Conservation (phyloP, 2,888 invertebrate species). For the Philonicus albiceps region DNA sequence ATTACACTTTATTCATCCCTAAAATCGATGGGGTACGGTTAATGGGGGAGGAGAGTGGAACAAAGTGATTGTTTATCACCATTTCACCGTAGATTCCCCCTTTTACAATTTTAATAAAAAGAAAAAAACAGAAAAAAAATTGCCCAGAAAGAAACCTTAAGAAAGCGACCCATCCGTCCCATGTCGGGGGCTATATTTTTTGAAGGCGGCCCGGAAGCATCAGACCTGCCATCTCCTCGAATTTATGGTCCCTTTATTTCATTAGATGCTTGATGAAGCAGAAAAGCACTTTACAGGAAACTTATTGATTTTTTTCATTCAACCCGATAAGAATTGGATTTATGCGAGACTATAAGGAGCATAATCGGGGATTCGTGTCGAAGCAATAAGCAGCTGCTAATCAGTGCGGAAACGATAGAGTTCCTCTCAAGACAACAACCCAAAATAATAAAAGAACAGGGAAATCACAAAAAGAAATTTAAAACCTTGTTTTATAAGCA, state of each 20-base stretch:
- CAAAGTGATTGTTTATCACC: background rate
- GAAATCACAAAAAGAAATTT: background rate
- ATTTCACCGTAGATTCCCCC: background rate
- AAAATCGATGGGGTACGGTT: background rate
- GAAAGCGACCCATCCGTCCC: background rate
- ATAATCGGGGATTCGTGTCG: background rate
- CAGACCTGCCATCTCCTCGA: background rate
- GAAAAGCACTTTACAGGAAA: background rate
- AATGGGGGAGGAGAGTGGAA: background rate
- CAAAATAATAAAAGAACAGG: background rate
- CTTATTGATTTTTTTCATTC: background rate
- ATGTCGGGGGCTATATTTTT: background rate
- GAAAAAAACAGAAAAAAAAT: too few relatives aligned
- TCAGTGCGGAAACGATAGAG: background rate
- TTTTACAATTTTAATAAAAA: background rate
- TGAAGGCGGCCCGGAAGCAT: background rate
- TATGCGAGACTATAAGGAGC: background rate
- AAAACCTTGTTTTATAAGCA: background rate
- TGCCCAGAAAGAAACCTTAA: background rate
- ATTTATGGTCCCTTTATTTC: background rate
- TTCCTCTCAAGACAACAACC: background rate
- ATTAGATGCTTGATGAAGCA: background rate
- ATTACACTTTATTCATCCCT: background rate
- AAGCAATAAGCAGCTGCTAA: background rate
- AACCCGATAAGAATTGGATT: background rate